A percentile compares a stretch with the other conserved stretches of the same genome.
Evolutionary conservation across 2,888 invertebrate genomes (phyloP).

Genomic region (Lepidocyrtinus sp.): DNA sequence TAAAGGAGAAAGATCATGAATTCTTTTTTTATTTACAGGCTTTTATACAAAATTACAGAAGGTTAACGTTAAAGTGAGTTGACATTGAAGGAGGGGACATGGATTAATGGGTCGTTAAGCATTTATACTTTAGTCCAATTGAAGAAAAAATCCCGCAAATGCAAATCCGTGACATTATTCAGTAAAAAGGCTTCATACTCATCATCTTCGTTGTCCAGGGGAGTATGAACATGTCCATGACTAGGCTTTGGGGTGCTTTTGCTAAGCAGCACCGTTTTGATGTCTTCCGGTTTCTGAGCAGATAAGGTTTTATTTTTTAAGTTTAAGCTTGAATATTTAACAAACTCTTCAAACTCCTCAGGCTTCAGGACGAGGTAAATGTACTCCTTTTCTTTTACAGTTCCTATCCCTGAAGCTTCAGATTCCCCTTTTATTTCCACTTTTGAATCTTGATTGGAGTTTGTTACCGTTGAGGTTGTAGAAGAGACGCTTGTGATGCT

Average conservation of each 20-base stretch:
- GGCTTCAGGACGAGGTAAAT: constrained; percentile 29
- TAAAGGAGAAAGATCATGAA: too few species aligned
- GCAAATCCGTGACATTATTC: background rate
- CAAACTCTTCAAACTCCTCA: constrained; percentile 23
- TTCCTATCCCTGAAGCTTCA: background rate
- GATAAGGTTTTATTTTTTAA: background rate
- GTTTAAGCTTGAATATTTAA: background rate
- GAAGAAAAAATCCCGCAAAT: background rate
- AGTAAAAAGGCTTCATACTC: background rate
- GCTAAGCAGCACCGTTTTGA: too few species aligned
- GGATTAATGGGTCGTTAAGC: too few species aligned
- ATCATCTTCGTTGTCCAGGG: background rate
- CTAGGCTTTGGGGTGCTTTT: background rate
- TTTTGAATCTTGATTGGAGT: too few species aligned
- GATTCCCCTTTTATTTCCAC: background rate
- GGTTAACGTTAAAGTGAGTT: background rate
- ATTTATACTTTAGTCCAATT: background rate
- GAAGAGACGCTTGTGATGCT: too few species aligned
- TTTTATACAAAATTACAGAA: too few species aligned
- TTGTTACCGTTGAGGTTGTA: too few species aligned
- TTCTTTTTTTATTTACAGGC: too few species aligned
- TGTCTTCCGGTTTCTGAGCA: background rate
- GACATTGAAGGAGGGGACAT: too few species aligned
- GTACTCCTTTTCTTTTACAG: constrained; percentile 16
- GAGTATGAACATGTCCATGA: too few species aligned